Percentiles rank a stretch among this genome's conserved stretches.
phyloP scores from a whole-genome alignment of 2,113 vertebrate species.

The Elanus axillaris region DNA sequence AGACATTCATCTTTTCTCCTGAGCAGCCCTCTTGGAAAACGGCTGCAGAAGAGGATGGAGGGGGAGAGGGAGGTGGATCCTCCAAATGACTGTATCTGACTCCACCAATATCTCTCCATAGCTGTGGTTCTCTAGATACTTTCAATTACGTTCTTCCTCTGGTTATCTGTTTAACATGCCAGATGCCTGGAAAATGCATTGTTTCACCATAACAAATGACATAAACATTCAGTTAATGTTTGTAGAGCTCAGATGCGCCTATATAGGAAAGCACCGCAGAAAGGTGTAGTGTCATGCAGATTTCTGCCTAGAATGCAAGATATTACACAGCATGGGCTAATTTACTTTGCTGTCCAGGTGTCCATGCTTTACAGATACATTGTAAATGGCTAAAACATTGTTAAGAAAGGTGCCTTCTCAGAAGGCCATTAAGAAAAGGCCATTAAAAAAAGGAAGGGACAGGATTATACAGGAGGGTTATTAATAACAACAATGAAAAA shows the following conservation, averaged over 20 bases:
- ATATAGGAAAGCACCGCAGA: not conserved
- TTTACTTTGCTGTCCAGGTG: not conserved
- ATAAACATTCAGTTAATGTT: not conserved
- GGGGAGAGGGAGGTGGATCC: not conserved
- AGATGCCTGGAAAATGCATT: not conserved
- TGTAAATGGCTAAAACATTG: not conserved
- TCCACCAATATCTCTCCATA: not conserved
- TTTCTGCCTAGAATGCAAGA: not conserved
- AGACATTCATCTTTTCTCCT: not conserved
- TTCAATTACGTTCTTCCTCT: accelerated
- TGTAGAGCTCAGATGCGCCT: not conserved
- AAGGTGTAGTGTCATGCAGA: not conserved
- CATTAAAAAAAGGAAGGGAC: not conserved
- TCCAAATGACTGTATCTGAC: not conserved
- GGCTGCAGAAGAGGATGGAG: not conserved
- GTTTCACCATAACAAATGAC: not conserved
- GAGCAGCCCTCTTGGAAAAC: not conserved
- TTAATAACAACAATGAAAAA: not conserved
- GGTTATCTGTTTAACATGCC: not conserved
- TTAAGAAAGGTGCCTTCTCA: not conserved
- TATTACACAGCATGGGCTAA: not conserved
- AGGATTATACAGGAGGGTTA: not conserved
- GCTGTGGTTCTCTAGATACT: not conserved
- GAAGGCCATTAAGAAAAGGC: not conserved
- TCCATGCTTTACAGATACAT: not conserved